Base-by-base conservation (phyloP, 2,888 invertebrate genomes). In the Ditula angustiorana region DNA sequence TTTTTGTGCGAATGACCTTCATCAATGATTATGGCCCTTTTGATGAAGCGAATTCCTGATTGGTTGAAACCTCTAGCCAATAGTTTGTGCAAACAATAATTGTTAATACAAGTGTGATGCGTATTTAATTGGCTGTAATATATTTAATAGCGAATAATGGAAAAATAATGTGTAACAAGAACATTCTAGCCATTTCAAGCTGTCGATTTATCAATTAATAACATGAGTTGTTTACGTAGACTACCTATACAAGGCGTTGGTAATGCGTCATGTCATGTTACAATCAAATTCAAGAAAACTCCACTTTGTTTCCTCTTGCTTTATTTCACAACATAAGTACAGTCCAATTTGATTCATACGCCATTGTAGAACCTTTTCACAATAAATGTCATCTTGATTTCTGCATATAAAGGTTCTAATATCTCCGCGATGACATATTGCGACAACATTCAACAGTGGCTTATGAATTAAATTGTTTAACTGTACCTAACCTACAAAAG, bases 81-180 rank as follows among this genome's bases (percentile, higher is more conserved):
- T 16, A 2, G 37, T 5, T n/a, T 41, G 16, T 26, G 37, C 26
- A 26, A 26, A 19, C 19, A 41, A 28, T 24, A 3, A 8, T 2
- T 49, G 26, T 49, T 53, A 10, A 37, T 37, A 19, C 55, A 55
- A 55, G 37, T 55, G 24, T 26, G 26, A 41, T 13, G 21, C 19
- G 23, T 13, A 13, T 37, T 5, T 50, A 41, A 55, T 55, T 41
- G 13, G 13, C 28, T 19, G 19, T 26, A 19, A 19, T 16, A 5
- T 16, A 24, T 28, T 50, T 28, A 50, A 30, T 33, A 52, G 5
- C 30, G 5, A 19, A 21, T 33, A 52, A 16, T 30, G 1, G 28
- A 4, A 19, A 8, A 10, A 28, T 49, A 35, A n/a, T n/a, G n/a
- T n/a, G n/a, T n/a, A n/a, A n/a, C n/a, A n/a, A n/a, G n/a, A n/a